Conservation (phyloP, 37 sponge, comb jelly and placozoan species). For the Aplysina aerophoba region DNA sequence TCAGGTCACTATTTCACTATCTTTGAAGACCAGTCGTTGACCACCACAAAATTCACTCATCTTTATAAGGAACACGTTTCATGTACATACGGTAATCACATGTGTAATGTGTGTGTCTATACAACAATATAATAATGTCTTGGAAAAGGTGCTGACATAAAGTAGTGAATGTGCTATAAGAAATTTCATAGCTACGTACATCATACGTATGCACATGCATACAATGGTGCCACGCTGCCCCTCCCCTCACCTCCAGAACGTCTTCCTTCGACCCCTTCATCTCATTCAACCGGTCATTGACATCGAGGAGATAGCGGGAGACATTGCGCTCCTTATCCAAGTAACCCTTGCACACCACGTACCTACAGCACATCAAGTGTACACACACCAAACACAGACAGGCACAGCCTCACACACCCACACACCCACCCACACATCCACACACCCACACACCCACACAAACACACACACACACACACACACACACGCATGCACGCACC, state of each 20-base stretch:
- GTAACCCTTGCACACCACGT: slow-evolving; percentile 80
- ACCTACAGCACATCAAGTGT: slow-evolving; percentile 66
- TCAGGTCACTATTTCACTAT: no score
- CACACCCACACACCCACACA: neutral
- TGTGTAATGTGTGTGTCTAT: no score
- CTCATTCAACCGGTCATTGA: slow-evolving; percentile 58
- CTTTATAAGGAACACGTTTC: no score
- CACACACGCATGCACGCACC: neutral
- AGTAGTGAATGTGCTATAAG: neutral
- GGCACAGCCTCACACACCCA: neutral
- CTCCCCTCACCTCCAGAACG: slow-evolving; percentile 41
- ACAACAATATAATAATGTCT: no score
- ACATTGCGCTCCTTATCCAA: slow-evolving; percentile 33
- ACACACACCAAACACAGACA: neutral
- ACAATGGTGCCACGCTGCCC: neutral
- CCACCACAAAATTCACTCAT: no score
- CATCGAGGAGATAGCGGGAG: slow-evolving; percentile 54
- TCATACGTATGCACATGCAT: neutral
- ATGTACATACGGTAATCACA: no score
- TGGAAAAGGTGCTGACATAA: no score
- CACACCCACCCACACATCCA: neutral
- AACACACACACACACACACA: neutral
- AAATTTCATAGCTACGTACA: neutral
- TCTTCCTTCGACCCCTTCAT: slow-evolving; percentile 38
- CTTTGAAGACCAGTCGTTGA: no score